Conservation (phyloP, 2,888 invertebrate genomes). For the Scelioninae gen. 1 region DNA sequence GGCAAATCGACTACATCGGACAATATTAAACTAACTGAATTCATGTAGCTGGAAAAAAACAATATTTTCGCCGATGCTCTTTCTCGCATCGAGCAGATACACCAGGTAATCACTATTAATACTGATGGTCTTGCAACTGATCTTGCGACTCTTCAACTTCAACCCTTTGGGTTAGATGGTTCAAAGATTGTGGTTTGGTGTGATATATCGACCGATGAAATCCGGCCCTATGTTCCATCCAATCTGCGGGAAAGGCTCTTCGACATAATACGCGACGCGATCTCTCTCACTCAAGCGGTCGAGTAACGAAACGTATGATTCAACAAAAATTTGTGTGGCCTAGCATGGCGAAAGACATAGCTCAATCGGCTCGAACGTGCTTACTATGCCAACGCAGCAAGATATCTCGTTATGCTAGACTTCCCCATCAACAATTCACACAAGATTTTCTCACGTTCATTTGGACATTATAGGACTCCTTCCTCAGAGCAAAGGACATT, state of each 20-base stretch:
- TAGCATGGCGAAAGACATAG: neutral
- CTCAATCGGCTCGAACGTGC: conserved; percentile 3
- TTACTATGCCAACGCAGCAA: neutral
- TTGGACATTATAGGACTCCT: conserved; percentile 79
- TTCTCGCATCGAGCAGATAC: too few relatives aligned
- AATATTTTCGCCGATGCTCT: too few relatives aligned
- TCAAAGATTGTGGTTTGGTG: conserved; percentile 4
- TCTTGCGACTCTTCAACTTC: neutral
- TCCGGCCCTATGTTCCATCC: conserved; percentile 6
- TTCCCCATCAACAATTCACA: conserved; percentile 19
- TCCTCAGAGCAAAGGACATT: conserved; percentile 73
- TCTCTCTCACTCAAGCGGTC: conserved; percentile 5
- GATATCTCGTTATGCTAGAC: conserved; percentile 71
- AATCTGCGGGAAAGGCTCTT: neutral
- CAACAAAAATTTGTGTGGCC: conserved; percentile 21
- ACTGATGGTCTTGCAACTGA: too few relatives aligned
- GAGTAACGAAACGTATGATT: conserved; percentile 1
- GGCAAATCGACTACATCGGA: too few relatives aligned
- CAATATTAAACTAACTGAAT: too few relatives aligned
- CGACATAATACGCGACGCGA: neutral
- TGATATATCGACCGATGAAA: conserved; percentile 1
- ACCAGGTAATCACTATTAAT: too few relatives aligned
- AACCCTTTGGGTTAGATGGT: neutral
- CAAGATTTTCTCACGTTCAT: conserved; percentile 77
- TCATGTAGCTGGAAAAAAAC: too few relatives aligned